Conservation (phyloP, 2,888 invertebrate genomes). For the Xanthostigma xanthostigma region DNA sequence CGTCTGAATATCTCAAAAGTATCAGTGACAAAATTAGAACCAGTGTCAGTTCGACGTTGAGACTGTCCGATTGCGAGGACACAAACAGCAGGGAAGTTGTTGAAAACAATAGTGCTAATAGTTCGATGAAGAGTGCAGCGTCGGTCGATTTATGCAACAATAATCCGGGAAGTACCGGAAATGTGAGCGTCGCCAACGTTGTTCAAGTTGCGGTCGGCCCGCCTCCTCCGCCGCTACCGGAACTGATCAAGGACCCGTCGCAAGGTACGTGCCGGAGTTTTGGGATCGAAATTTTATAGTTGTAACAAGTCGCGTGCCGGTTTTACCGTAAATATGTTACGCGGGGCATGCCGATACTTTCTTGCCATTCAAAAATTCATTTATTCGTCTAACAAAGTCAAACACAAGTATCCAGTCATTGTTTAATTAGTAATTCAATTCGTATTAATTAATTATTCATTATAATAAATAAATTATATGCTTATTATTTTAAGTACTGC, state of each 20-base stretch:
- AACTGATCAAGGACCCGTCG: conserved; percentile 15
- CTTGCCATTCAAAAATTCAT: no score
- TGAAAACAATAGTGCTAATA: conserved; percentile 11
- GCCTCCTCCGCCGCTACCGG: conserved; percentile 33
- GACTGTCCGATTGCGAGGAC: conserved; percentile 25
- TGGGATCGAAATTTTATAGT: no score
- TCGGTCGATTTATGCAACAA: no score
- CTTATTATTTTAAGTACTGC: no score
- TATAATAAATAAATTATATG: no score
- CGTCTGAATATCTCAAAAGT: conserved; percentile 80
- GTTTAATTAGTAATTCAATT: no score
- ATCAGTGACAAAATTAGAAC: conserved; percentile 49
- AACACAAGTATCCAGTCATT: no score
- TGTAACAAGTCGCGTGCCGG: no score
- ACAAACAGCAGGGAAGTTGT: conserved; percentile 16
- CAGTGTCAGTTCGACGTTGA: conserved; percentile 32
- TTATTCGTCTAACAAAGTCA: no score
- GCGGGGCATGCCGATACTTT: no score
- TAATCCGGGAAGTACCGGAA: conserved; percentile 16
- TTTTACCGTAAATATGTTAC: no score
- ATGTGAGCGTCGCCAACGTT: conserved; percentile 25
- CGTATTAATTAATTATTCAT: no score
- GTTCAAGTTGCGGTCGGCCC: conserved; percentile 39
- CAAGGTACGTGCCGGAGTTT: conserved; percentile 1
- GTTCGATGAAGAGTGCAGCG: neutral